Conservation (phyloP, 2,888 invertebrate species). For the Microplitis manilae region DNA sequence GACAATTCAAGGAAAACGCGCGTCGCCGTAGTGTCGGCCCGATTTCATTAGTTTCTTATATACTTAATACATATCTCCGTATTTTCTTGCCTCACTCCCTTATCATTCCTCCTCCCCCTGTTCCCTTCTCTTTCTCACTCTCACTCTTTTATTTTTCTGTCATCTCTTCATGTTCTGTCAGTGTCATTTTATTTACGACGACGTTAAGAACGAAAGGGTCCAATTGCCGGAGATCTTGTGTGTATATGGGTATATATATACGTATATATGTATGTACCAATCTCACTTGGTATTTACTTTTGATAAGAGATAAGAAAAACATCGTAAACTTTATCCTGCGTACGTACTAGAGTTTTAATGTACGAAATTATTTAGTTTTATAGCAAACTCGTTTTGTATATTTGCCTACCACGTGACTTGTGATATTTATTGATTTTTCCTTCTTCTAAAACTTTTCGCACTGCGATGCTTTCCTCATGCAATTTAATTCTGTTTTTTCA, state of each 20-base stretch:
- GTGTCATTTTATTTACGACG: conserved; percentile 38
- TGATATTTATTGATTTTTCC: not conserved
- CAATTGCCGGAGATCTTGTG: conserved; percentile 31
- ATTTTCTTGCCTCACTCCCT: no score
- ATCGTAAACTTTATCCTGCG: conserved; percentile 33
- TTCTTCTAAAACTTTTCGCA: not conserved
- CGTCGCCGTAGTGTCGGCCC: conserved; percentile 27
- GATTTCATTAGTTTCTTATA: conserved; percentile 16
- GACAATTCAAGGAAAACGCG: conserved; percentile 10
- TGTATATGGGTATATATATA: not conserved
- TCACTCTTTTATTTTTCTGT: conserved; percentile 16
- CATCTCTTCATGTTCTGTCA: conserved; percentile 7
- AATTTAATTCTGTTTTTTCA: no score
- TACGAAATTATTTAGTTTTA: conserved; percentile 15
- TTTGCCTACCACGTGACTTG: not conserved
- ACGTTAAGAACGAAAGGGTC: conserved; percentile 27
- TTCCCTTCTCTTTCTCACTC: conserved; percentile 1
- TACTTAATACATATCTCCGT: not conserved
- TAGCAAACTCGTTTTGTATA: not conserved
- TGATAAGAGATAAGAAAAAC: conserved; percentile 58
- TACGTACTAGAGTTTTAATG: conserved; percentile 14
- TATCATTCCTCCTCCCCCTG: conserved; percentile 13
- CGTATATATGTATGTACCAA: conserved; percentile 11
- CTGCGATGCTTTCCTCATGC: no score
- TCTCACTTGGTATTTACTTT: conserved; percentile 57